phyloP scores from a whole-genome alignment of 2,888 invertebrate genomes.

The Callosobruchus maculatus region DNA sequence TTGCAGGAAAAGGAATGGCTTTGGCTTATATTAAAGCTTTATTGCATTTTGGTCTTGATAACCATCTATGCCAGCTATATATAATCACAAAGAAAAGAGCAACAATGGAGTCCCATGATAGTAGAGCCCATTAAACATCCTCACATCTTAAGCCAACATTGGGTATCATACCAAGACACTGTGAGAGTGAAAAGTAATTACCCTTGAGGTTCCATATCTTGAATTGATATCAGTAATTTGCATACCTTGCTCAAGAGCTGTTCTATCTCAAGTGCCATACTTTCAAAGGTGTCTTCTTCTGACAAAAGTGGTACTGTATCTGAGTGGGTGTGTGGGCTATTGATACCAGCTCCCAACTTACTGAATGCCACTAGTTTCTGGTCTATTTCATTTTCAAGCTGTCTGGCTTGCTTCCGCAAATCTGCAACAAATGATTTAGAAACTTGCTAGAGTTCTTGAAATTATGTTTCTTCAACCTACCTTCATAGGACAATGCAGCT shows the following conservation, averaged over 20 bases:
- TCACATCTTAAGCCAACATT: too few species aligned
- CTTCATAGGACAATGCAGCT: conserved; percentile 41
- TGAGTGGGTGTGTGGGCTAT: conserved; percentile 54
- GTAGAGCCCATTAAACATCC: too few species aligned
- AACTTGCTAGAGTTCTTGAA: background rate
- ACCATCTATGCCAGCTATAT: too few species aligned
- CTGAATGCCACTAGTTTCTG: conserved; percentile 92
- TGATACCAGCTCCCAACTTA: conserved; percentile 77
- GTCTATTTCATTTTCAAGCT: conserved; percentile 95
- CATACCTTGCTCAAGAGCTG: conserved; percentile 75
- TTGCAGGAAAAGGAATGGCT: too few species aligned
- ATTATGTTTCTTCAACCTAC: conserved; percentile 23
- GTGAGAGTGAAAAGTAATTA: too few species aligned
- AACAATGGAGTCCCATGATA: too few species aligned
- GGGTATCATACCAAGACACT: too few species aligned
- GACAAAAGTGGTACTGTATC: conserved; percentile 84
- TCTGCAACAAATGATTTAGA: conserved; percentile 56
- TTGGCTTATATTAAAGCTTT: too few species aligned
- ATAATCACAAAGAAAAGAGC: too few species aligned
- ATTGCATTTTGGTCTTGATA: too few species aligned
- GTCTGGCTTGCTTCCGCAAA: conserved; percentile 86
- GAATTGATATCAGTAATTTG: too few species aligned
- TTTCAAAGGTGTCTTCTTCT: conserved; percentile 87
- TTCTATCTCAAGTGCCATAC: conserved; percentile 88
- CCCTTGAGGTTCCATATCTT: too few species aligned